phyloP scores from a whole-genome alignment of 1,140 invertebrate species.

The Vollenhovia emeryi region DNA sequence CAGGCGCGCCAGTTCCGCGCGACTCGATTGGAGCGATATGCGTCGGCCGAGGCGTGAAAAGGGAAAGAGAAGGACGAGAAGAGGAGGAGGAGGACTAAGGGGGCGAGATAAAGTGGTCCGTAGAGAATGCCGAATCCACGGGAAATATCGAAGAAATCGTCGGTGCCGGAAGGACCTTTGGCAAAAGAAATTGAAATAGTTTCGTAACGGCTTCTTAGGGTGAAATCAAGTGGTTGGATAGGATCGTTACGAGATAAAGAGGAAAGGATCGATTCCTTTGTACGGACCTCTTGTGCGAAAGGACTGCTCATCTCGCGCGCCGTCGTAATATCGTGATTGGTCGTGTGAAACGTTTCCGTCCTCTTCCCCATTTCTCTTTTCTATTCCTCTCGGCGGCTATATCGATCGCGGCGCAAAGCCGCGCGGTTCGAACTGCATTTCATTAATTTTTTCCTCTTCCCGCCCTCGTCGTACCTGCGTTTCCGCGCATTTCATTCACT shows the following conservation, averaged over 20 bases:
- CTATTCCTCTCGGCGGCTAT: slow-evolving; percentile 18
- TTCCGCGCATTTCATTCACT: slow-evolving; percentile 46
- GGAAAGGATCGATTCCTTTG: slow-evolving; percentile 51
- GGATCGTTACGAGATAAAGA: slow-evolving; percentile 57
- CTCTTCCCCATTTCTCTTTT: slow-evolving; percentile 6
- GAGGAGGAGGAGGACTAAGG: background rate
- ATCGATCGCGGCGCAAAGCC: slow-evolving; percentile 33
- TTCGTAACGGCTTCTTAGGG: slow-evolving; percentile 59
- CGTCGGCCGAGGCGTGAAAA: slow-evolving; percentile 53
- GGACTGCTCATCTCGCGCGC: slow-evolving; percentile 39
- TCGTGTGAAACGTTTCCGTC: slow-evolving; percentile 32
- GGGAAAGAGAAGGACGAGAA: background rate
- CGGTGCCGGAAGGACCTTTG: slow-evolving; percentile 38
- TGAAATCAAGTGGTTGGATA: slow-evolving; percentile 51
- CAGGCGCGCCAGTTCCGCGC: slow-evolving; percentile 20
- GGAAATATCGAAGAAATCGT: slow-evolving; percentile 56
- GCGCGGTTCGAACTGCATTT: slow-evolving; percentile 25
- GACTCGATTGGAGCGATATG: slow-evolving; percentile 56
- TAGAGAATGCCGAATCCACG: slow-evolving; percentile 50
- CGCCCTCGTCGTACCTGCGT: slow-evolving; percentile 1
- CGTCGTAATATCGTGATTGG: slow-evolving; percentile 51
- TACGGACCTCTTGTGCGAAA: slow-evolving; percentile 11
- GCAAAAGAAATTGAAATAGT: slow-evolving; percentile 59
- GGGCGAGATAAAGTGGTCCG: slow-evolving; percentile 55
- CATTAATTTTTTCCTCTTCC: slow-evolving; percentile 38